These are phyloP conservation scores for Pemphredon lugubris DNA, from an alignment of 2,888 invertebrate species.

Conservation along the genomic window DNA sequence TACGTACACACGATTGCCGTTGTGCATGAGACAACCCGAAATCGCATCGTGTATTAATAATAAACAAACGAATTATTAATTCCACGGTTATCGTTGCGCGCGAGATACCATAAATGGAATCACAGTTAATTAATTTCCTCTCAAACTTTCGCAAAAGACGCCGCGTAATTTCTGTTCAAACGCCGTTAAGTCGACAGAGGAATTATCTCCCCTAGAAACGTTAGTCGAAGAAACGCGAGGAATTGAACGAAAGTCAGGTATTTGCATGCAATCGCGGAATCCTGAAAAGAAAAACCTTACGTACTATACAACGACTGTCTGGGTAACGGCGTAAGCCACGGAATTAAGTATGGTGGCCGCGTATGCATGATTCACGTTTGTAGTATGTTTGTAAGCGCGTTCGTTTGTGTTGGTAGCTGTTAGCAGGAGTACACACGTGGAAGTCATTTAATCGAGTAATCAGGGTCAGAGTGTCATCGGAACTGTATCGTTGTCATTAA, in stretches of 20 bases:
- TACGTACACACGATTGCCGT: too few species aligned
- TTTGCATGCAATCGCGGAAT: background rate
- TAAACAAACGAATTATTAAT: too few species aligned
- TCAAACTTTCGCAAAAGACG: too few species aligned
- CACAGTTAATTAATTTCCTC: too few species aligned
- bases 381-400: background rate
- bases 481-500: conserved; percentile 51
- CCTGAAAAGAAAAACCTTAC: background rate
- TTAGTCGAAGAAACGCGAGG: background rate
- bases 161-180: too few species aligned
- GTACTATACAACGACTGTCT: conserved; percentile 5
- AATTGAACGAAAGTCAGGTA: background rate
- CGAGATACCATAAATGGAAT: too few species aligned
- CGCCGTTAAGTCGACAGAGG: too few species aligned
- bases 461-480: conserved; percentile 65
- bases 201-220: background rate
- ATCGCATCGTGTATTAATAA: too few species aligned
- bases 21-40: too few species aligned
- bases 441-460: conserved; percentile 47
- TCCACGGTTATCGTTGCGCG: too few species aligned
- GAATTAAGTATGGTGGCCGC: background rate
- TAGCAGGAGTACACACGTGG: conserved; percentile 5
- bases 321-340: background rate
- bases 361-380: conserved; percentile 11
- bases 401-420: background rate